Base-by-base conservation (phyloP, 2,888 invertebrate species). In the Drosophila rellima region DNA sequence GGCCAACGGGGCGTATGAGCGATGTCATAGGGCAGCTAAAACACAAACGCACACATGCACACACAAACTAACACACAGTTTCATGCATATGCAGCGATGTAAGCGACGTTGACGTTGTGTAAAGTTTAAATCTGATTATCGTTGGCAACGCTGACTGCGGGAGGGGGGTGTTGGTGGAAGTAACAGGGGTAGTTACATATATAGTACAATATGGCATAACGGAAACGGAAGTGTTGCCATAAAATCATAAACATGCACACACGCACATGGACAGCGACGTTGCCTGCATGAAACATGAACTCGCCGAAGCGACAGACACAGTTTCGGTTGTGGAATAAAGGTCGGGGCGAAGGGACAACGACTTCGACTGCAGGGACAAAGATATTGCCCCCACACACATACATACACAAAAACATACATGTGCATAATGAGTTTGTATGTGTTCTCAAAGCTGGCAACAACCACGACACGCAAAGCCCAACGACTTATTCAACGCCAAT, bases 81-180 rank as follows among this genome's bases (percentile, higher is more conserved):
- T n/a, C 18, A 39, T 70, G 79, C 69, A 75, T 69, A 68, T 82
- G 76, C 82, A 78, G 60, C 65, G 63, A 59, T 56, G 84, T 84
- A 72, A 84, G 76, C 72, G 70, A 79, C 72, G 89, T 88, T 85
- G 88, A 82, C 85, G 89, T 85, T 85, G 88, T 80, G 81, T 83
- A 88, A 88, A 89, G 89, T 89, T 88, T 85, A 89, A 88, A 89
- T 86, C 85, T 86, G 85, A 86, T 86, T 86, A 86, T 85, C 80
- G 85, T 55, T 81, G 79, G 65, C 84, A 81, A 71, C 59, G 26
- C 35, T 40, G 7, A 37, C 8, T n/a, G 20, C 5, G 50, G 35
- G 0, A 26, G 40, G 26, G 40, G 26, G 13, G 33, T n/a, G 39
- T 26, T 26, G 26, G 7, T 26, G 26, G 52, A 13, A 31, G 56